These are phyloP conservation scores for Urophycis tenuis DNA, from an alignment of 2,797 vertebrate genomes.

Conservation along the genomic window DNA sequence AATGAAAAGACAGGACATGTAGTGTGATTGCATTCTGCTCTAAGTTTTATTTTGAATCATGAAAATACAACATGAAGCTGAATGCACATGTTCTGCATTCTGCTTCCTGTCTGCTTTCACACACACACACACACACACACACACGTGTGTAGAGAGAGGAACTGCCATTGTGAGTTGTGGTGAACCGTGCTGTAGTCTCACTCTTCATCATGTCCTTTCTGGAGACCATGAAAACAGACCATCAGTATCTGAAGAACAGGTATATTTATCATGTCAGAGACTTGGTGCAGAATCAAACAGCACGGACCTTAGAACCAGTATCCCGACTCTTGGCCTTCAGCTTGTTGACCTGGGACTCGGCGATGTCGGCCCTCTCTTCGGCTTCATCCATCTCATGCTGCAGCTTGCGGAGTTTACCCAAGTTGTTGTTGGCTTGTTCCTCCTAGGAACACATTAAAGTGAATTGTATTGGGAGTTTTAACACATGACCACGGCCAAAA, in stretches of 20 bases:
- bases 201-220: constrained; percentile 50
- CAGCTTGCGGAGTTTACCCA: constrained; percentile 77
- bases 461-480: neutral
- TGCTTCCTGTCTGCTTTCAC: neutral
- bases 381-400: constrained; percentile 84
- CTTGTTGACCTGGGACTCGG: constrained; percentile 84
- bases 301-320: constrained; percentile 68
- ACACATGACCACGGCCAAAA: neutral
- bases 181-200: constrained; percentile 2
- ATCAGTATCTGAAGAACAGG: neutral
- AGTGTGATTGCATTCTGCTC: neutral
- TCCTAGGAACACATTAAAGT: constrained; percentile 56
- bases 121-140: neutral
- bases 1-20: neutral
- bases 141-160: neutral
- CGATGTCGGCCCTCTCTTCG: constrained; percentile 79
- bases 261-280: neutral
- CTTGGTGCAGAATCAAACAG: neutral
- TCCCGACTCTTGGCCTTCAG: constrained; percentile 75
- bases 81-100: neutral
- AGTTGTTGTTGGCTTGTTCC: constrained; percentile 75
- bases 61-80: neutral
- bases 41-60: neutral
- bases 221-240: neutral
- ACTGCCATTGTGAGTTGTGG: neutral